These are phyloP conservation scores for Phalacrocorax aristotelis DNA, from an alignment of 2,113 vertebrate species.

Conservation along the genomic window DNA sequence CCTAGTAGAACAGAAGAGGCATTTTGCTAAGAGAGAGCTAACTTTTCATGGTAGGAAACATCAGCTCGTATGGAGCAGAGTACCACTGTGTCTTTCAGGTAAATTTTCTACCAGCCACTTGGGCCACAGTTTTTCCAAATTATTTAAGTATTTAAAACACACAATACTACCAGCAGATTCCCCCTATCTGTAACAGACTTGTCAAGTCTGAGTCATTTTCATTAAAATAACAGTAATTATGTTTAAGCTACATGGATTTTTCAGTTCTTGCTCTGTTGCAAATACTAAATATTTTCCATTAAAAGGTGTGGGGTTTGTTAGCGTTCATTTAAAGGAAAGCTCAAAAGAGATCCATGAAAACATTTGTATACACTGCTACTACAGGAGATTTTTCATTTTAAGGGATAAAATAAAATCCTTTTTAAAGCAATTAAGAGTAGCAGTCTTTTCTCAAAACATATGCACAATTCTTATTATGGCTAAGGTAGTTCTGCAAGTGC, in stretches of 20 bases:
- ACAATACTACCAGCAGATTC: not conserved
- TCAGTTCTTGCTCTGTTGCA: not conserved
- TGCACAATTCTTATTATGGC: accelerated
- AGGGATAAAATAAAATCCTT: not conserved
- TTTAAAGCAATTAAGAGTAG: not conserved
- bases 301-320: not conserved
- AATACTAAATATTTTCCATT: not conserved
- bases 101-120: not conserved
- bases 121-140: not conserved
- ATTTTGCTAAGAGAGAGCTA: not conserved
- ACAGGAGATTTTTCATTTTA: not conserved
- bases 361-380: accelerated
- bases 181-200: not conserved
- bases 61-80: not conserved
- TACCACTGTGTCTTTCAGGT: not conserved
- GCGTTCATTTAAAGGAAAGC: not conserved
- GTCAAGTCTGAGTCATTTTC: not conserved
- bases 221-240: not conserved
- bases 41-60: not conserved
- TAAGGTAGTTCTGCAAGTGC: not conserved
- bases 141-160: not conserved
- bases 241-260: not conserved
- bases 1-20: not conserved
- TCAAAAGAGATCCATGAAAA: not conserved
- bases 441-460: not conserved